Conservation (phyloP, 2,888 invertebrate genomes). For the Cataglyphis altisquamis region DNA sequence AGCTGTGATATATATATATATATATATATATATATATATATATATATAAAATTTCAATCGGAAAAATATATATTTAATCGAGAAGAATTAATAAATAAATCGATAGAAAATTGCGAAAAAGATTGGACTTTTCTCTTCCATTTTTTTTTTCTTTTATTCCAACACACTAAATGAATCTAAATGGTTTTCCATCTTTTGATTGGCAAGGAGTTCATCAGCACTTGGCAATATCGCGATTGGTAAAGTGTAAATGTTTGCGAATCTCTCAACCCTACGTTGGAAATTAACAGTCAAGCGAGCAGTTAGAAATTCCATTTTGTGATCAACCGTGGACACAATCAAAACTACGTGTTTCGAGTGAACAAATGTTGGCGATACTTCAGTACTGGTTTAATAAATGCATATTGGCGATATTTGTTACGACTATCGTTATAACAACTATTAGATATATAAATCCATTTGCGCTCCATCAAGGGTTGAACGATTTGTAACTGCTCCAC, state of each 20-base stretch:
- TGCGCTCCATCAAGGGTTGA: neutral
- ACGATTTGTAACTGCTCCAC: conserved; percentile 6
- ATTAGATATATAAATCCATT: neutral
- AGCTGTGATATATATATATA: neutral
- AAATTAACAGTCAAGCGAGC: conserved; percentile 37
- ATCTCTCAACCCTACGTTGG: conserved; percentile 21
- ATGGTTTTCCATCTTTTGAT: conserved; percentile 13
- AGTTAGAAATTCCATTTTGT: conserved; percentile 41
- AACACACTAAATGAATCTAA: neutral
- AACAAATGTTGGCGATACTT: neutral
- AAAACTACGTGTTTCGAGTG: neutral
- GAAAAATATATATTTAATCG: neutral
- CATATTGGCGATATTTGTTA: conserved; percentile 24
- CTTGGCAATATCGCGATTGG: conserved; percentile 16
- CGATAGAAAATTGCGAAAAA: neutral
- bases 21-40: too few relatives aligned
- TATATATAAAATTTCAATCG: neutral
- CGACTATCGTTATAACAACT: neutral
- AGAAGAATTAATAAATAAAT: neutral
- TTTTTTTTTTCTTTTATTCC: neutral
- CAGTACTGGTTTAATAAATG: neutral
- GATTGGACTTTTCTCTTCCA: neutral
- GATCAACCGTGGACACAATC: neutral
- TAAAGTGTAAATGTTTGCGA: conserved; percentile 38
- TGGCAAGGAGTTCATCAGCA: neutral